Conservation (phyloP, 2,113 vertebrate species). For the Zosterops hypoxanthus region DNA sequence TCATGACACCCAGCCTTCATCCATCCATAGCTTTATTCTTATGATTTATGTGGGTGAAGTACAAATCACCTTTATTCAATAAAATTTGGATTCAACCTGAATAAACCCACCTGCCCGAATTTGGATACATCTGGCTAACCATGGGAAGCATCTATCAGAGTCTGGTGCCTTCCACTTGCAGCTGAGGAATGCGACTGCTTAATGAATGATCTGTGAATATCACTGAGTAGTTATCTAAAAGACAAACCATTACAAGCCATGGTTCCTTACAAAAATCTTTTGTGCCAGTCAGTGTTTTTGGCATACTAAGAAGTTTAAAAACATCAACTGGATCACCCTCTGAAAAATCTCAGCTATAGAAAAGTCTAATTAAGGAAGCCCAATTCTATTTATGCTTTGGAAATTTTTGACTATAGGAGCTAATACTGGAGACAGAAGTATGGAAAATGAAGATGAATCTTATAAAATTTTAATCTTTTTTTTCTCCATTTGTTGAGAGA, state of each 20-base stretch:
- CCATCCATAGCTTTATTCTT: background rate
- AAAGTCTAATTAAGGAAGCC: background rate
- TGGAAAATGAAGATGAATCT: background rate
- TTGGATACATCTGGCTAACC: background rate
- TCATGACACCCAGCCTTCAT: background rate
- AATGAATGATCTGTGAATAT: background rate
- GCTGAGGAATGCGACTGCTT: background rate
- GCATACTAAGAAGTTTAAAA: background rate
- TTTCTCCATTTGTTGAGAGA: background rate
- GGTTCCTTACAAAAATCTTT: background rate
- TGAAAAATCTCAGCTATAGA: background rate
- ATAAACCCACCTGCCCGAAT: background rate
- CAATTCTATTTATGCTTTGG: background rate
- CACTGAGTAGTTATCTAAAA: background rate
- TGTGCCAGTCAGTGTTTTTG: background rate
- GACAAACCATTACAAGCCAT: rapidly evolving
- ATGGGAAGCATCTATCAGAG: background rate
- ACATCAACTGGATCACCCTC: rapidly evolving
- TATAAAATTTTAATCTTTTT: background rate
- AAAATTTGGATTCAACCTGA: slow-evolving; percentile 46
- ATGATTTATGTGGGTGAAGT: slow-evolving; percentile 6
- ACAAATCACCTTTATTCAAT: slow-evolving; percentile 37
- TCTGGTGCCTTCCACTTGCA: background rate
- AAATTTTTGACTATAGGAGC: background rate
- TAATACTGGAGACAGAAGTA: background rate